Percentiles rank a stretch among this genome's conserved stretches.
Evolutionary conservation across 2,888 invertebrate species (phyloP).

Genomic region (Cheilosia variabilis): DNA sequence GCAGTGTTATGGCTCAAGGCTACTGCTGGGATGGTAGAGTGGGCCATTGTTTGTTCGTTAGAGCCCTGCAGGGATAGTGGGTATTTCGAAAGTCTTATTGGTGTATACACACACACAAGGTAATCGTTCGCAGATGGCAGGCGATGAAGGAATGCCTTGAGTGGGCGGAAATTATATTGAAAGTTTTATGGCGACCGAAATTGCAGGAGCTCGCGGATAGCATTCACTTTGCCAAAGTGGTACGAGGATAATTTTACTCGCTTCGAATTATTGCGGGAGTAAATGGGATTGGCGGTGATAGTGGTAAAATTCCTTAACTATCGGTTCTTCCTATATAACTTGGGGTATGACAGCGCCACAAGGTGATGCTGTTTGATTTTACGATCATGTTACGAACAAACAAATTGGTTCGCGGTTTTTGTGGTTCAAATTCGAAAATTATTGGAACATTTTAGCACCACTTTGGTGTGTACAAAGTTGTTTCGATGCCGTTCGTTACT

Average conservation of each 20-base stretch:
- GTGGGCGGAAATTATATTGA: conserved; percentile 74
- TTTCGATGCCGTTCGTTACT: not conserved
- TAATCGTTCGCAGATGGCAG: conserved; percentile 64
- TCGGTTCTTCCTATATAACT: conserved; percentile 25
- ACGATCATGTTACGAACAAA: conserved; percentile 36
- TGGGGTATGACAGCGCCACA: conserved; percentile 42
- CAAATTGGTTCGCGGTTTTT: conserved; percentile 18
- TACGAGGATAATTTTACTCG: conserved; percentile 41
- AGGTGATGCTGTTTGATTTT: conserved; percentile 56
- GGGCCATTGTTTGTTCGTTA: conserved; percentile 70
- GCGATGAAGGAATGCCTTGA: conserved; percentile 58
- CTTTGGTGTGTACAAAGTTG: conserved; percentile 11
- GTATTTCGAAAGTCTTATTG: conserved; percentile 52
- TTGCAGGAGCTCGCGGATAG: conserved; percentile 74
- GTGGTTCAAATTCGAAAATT: conserved; percentile 33
- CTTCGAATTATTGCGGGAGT: conserved; percentile 58
- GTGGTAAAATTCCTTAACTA: conserved; percentile 52
- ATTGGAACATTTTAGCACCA: conserved; percentile 29
- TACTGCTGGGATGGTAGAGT: conserved; percentile 26
- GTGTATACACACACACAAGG: conserved; percentile 19
- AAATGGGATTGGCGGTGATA: conserved; percentile 62
- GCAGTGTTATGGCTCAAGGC: conserved; percentile 68
- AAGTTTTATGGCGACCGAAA: conserved; percentile 72
- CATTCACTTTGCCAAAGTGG: conserved; percentile 56
- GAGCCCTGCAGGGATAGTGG: conserved; percentile 40